Conservation (phyloP, 1,140 invertebrate genomes). For the Leptopilina boulardi region DNA sequence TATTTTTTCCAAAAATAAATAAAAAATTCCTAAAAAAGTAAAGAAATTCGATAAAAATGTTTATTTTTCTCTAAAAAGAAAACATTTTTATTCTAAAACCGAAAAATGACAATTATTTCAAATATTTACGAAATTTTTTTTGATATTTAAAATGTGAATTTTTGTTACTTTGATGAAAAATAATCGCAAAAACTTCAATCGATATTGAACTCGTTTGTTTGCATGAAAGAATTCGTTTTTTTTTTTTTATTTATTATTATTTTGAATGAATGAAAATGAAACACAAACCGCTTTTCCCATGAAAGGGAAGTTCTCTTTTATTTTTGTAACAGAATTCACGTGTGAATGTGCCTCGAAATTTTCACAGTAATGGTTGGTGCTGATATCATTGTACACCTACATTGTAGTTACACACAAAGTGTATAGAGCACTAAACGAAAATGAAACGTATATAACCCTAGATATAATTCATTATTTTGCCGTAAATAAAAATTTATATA, state of each 20-base stretch:
- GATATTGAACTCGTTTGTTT: background rate
- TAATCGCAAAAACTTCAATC: too few relatives aligned
- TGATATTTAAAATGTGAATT: too few relatives aligned
- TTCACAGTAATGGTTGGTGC: background rate
- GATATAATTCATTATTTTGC: too few relatives aligned
- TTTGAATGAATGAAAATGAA: background rate
- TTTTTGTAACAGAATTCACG: background rate
- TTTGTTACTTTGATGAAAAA: too few relatives aligned
- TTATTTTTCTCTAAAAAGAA: too few relatives aligned
- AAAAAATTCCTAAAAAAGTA: too few relatives aligned
- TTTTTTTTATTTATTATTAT: background rate
- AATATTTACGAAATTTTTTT: too few relatives aligned
- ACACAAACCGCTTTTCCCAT: background rate
- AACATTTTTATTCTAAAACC: too few relatives aligned
- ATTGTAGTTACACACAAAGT: background rate
- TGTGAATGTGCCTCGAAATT: constrained; percentile 4
- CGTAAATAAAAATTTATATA: too few relatives aligned
- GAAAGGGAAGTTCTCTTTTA: background rate
- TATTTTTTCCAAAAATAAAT: too few relatives aligned
- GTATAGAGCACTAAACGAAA: background rate
- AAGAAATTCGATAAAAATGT: too few relatives aligned
- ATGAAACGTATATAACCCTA: background rate
- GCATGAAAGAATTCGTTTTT: background rate
- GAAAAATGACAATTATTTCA: too few relatives aligned
- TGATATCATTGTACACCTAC: constrained; percentile 6